phyloP scores from a whole-genome alignment of 2,797 vertebrate genomes.

The Ambastaia sidthimunki region DNA sequence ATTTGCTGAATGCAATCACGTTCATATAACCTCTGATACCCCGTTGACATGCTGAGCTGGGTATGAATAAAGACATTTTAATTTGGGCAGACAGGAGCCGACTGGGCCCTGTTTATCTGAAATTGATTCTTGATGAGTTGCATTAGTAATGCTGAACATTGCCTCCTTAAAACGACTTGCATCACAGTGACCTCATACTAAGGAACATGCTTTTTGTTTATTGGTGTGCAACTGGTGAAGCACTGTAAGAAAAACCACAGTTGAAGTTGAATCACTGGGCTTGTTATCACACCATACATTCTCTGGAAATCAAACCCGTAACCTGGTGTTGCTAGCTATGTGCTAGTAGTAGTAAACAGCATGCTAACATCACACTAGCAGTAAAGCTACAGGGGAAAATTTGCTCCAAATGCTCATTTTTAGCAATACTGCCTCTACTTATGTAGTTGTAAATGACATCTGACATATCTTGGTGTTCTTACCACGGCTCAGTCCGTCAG shows the following conservation, averaged over 20 bases:
- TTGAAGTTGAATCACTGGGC: no score
- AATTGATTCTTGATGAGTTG: slow-evolving; percentile 6
- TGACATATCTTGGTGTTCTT: slow-evolving; percentile 45
- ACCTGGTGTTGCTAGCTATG: no score
- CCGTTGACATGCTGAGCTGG: background rate
- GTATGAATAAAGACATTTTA: slow-evolving; percentile 9
- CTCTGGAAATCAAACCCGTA: no score
- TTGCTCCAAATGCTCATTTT: no score
- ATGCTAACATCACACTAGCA: no score
- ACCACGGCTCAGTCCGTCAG: slow-evolving; percentile 96
- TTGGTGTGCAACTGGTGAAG: background rate
- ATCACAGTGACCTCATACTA: background rate
- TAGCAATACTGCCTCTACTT: no score
- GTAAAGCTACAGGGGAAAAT: no score
- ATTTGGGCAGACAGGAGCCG: slow-evolving; percentile 9
- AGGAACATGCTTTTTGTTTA: background rate
- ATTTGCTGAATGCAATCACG: background rate
- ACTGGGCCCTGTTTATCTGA: background rate
- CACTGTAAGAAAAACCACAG: background rate
- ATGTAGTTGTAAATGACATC: no score
- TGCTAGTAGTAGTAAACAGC: no score
- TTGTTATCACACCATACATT: no score
- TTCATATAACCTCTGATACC: slow-evolving; percentile 9
- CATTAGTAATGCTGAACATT: background rate
- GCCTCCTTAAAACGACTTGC: background rate